Conservation (phyloP, 2,797 vertebrate species). For the Chlorospingus flavigularis region DNA sequence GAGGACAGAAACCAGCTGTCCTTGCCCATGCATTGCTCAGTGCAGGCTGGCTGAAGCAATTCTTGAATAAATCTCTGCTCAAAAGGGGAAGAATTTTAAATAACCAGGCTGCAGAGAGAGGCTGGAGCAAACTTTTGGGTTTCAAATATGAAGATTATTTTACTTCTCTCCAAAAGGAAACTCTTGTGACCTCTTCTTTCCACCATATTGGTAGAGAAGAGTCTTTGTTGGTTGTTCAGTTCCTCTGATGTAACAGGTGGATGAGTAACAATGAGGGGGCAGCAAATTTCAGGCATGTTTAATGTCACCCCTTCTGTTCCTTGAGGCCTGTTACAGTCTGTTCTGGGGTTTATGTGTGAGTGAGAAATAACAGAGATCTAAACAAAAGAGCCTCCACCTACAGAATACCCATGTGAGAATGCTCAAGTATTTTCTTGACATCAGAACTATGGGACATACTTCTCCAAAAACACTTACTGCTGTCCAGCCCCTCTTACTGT, state of each 20-base stretch:
- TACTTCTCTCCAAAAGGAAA: not conserved
- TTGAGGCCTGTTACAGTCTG: accelerated
- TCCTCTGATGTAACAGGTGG: not conserved
- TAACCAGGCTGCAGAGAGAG: not conserved
- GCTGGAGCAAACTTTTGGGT: not conserved
- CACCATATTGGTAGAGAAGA: not conserved
- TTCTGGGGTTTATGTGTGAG: not conserved
- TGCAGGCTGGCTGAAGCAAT: not conserved
- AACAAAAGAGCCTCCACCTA: not conserved
- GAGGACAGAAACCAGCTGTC: not conserved
- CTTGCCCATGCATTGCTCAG: not conserved
- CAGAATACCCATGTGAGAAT: not conserved
- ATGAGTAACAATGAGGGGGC: not conserved
- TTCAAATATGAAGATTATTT: not conserved
- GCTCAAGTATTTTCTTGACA: not conserved
- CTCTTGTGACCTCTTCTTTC: not conserved
- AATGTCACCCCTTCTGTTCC: not conserved
- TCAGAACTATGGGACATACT: not conserved
- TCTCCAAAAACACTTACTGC: accelerated
- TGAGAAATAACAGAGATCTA: not conserved
- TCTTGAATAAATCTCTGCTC: not conserved
- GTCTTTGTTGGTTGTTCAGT: not conserved
- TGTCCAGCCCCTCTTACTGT: not conserved
- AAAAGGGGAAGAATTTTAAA: not conserved
- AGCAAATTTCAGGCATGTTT: not conserved